Evolutionary conservation across 1,140 invertebrate genomes (phyloP).

Genomic region (Drosophila equinoxialis): DNA sequence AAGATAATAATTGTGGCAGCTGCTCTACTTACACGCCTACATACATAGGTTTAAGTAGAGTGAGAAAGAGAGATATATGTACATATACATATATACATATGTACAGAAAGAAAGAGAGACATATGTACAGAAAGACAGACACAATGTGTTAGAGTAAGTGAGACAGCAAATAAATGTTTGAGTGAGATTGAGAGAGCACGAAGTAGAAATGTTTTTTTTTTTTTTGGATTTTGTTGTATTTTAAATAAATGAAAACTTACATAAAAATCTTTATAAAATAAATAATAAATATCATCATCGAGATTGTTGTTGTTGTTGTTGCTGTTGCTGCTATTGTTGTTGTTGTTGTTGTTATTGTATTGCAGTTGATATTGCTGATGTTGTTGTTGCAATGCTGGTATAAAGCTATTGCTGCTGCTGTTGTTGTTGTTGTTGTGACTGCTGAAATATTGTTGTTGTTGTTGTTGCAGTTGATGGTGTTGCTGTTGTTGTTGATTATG

Average conservation of each 20-base stretch:
- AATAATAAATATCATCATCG: constrained; percentile 78
- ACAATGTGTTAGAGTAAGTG: neutral
- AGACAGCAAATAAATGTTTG: neutral
- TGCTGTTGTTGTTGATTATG: constrained; percentile 42
- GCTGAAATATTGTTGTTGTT: constrained; percentile 42
- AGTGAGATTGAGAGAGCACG: neutral
- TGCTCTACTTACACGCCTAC: neutral
- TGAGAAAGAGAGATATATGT: neutral
- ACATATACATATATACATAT: no score
- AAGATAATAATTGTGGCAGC: neutral
- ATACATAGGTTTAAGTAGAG: neutral
- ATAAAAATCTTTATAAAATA: constrained; percentile 81
- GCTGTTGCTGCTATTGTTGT: constrained; percentile 34
- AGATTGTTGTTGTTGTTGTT: constrained; percentile 70
- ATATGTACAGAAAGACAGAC: neutral
- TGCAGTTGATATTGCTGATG: constrained; percentile 21
- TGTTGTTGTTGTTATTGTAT: constrained; percentile 24
- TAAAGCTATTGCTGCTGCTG: constrained; percentile 42
- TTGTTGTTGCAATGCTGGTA: constrained; percentile 34
- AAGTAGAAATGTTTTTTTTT: neutral
- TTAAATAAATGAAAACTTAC: constrained; percentile 52
- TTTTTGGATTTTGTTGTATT: neutral
- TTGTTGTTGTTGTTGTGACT: constrained; percentile 12
- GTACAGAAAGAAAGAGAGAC: neutral
- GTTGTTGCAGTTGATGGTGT: constrained; percentile 41